Base-by-base conservation (phyloP, 1,140 invertebrate genomes). In the Lethocerus indicus region DNA sequence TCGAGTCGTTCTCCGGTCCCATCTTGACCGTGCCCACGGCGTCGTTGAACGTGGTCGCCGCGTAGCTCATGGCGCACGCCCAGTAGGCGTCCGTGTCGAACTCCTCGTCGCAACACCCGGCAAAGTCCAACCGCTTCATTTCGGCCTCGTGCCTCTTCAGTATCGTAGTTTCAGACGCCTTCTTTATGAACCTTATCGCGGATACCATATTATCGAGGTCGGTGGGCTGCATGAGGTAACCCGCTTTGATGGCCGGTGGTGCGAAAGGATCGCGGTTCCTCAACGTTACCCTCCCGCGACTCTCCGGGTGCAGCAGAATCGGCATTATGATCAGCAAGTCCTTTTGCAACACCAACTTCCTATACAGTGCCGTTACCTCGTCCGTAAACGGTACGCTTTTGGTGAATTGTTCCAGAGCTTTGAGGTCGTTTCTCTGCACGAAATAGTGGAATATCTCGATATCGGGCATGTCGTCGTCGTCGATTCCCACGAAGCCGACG, bases 1-100 rank as follows among this genome's bases (percentile, higher is more conserved):
- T 61, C 37, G 65, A 51, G 64, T 86, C 81, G 14, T 50, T 58
- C 6, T 58, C 57, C 0, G 74, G 70, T 6, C 83, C 84, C 85
- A 90, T 88, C 64, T 81, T 84, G 20, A 74, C 76, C 0, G 83
- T 85, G 0, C 81, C 79, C 13, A 73, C 71, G 6, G 80, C 78
- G 63, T 83, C 81, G 54, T 74, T 65, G 64, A 5, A 71, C 71
- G 60, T 78, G 25, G 50, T 47, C 12, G 51, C 53, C 14, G 56
- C n/a, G 29, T 56, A 41, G 27, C 47, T 47, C 4, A 55, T 35
- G 26, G 49, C 51, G 45, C 67, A 69, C 24, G 54, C 56, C 59
- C 66, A 65, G 52, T 71, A 71, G 13, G 58, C 51, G 49, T 69
- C 64, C 1, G 62, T 59, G 47, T 60, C 37, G n/a, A 63, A 58